Evolutionary conservation across 2,113 vertebrate genomes (phyloP).

Genomic region (Elachura formosa): DNA sequence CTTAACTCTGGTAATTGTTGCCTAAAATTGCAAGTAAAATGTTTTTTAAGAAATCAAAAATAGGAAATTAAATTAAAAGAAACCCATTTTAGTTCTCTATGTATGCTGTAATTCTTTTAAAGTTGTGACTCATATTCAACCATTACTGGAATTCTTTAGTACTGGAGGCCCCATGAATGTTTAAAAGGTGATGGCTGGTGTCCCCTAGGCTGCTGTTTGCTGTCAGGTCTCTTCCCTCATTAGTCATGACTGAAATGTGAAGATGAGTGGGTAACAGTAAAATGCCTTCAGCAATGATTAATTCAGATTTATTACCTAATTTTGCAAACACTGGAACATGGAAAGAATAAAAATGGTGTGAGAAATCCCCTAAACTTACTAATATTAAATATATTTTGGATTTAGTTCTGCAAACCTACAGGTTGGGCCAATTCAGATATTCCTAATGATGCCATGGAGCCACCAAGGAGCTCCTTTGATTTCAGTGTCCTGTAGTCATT

Average conservation of each 20-base stretch:
- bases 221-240: not conserved
- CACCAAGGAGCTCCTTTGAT: not conserved
- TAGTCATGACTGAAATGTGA: not conserved
- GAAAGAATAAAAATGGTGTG: not conserved
- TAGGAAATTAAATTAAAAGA: not conserved
- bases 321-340: not conserved
- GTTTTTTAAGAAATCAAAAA: not conserved
- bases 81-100: not conserved
- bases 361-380: not conserved
- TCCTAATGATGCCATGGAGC: not conserved
- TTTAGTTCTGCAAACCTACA: not conserved
- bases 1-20: not conserved
- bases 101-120: not conserved
- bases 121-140: not conserved
- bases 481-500: not conserved
- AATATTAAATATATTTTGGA: not conserved
- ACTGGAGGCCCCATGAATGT: not conserved
- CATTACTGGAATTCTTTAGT: not conserved
- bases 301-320: not conserved
- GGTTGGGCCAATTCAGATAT: not conserved
- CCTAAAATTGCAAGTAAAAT: not conserved
- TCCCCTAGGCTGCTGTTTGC: not conserved
- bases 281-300: not conserved
- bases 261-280: not conserved
- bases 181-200: not conserved